Evolutionary conservation across 2,113 vertebrate genomes (phyloP), one percentile per base, ranked within the genome.

Genomic region (Psilopogon haemacephalus): DNA sequence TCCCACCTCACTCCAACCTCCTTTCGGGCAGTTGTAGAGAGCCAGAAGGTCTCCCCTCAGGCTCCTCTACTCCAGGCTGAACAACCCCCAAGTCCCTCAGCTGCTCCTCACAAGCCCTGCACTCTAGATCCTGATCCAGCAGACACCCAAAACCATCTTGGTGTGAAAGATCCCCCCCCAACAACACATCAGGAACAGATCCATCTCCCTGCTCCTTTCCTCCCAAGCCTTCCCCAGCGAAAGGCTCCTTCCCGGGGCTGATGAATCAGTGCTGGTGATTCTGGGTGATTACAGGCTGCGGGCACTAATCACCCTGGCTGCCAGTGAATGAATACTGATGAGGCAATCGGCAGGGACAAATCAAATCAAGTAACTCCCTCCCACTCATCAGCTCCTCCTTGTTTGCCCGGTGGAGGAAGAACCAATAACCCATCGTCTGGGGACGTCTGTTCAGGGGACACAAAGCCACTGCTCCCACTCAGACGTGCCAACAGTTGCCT

Each of bases 301-400:
- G 74, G 92, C 89, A 93, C 92, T 96, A 94, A 96, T 96, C 95
- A 90, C 86, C 71, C 71, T 83, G 8, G 30, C 88, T 74, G 88
- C 91, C 17, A 7, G 56, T 96, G 94, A 96, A 96, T 95, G 95
- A 97, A 95, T 75, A 8, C 90, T 97, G 97, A 97, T 97, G 96
- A 97, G 89, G 86, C 93, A 79, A 94, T 72, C 73, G 96, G 93
- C 88, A 91, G 88, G 64, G 59, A 76, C 42, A 87, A 94, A 93
- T 68, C 84, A 96, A 96, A 96, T 92, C 54, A 86, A n/a, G 79
- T 59, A 83, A 77, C 56, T n/a, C 55, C 82, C 79, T 93, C 89
- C 88, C 10, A 37, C 83, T 95, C 94, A 94, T 93, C 94, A 93
- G 73, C 75, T 86, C 86, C 64, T 93, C 90, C 94, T 89, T 76